These are phyloP conservation scores for Apotomis turbidana DNA, from an alignment of 2,888 invertebrate genomes.

Conservation along the genomic window DNA sequence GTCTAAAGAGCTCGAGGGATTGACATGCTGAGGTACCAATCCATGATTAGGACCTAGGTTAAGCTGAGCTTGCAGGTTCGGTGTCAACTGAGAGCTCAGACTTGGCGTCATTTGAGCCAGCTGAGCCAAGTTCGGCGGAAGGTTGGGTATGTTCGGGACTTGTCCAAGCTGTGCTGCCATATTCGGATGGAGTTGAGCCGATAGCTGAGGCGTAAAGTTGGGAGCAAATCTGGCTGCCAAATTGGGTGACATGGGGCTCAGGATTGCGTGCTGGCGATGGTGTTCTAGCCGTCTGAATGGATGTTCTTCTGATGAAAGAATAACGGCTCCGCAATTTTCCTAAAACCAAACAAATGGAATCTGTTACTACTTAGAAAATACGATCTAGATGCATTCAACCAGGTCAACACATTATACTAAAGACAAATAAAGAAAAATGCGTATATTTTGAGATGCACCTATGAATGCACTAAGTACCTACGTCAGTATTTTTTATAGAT, in stretches of 20 bases:
- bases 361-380: no score
- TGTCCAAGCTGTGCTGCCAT: conserved; percentile 79
- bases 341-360: conserved; percentile 57
- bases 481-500: no score
- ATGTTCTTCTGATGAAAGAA: conserved; percentile 88
- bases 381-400: no score
- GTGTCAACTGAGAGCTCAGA: conserved; percentile 70
- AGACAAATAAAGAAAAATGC: no score
- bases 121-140: conserved; percentile 77
- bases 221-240: conserved; percentile 84
- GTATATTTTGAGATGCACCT: background rate
- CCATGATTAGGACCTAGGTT: conserved; percentile 71
- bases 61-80: conserved; percentile 75
- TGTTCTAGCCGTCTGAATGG: conserved; percentile 93
- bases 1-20: conserved; percentile 89
- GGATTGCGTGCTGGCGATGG: conserved; percentile 92
- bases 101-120: conserved; percentile 79
- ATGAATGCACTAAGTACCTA: no score
- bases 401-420: no score
- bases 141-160: conserved; percentile 68
- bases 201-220: conserved; percentile 78
- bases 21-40: conserved; percentile 71
- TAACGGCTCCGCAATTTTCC: conserved; percentile 92
- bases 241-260: conserved; percentile 85
- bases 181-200: conserved; percentile 78